These are phyloP conservation scores for Drepanosiphum platanoidis DNA, from an alignment of 2,888 invertebrate species.

Conservation along the genomic window DNA sequence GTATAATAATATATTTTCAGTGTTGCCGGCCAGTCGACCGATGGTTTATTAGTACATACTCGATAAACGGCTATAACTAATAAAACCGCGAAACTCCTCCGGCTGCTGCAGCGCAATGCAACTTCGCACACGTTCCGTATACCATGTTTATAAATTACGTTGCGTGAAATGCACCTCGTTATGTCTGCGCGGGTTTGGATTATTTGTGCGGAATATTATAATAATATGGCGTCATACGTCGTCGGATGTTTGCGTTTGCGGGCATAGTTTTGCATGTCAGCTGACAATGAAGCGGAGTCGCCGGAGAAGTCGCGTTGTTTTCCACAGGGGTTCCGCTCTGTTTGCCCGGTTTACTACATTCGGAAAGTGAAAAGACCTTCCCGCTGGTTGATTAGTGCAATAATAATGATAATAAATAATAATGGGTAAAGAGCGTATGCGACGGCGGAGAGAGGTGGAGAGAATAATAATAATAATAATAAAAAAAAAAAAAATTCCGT, in stretches of 20 bases:
- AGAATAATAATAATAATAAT: not conserved
- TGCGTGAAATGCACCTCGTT: not conserved
- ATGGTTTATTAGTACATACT: too few relatives aligned
- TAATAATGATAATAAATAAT: slow-evolving; percentile 49
- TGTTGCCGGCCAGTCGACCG: not conserved
- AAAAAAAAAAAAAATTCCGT: slow-evolving; percentile 30
- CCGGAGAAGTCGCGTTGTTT: slow-evolving; percentile 10
- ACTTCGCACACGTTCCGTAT: not conserved
- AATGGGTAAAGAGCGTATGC: not conserved
- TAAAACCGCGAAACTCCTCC: too few relatives aligned
- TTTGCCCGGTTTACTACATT: slow-evolving; percentile 55
- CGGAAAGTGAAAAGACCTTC: slow-evolving; percentile 62
- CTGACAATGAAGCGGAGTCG: slow-evolving; percentile 41
- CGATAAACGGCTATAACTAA: too few relatives aligned
- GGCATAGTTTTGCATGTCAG: slow-evolving; percentile 29
- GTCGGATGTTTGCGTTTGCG: not conserved
- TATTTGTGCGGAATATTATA: too few relatives aligned
- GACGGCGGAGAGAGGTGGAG: not conserved
- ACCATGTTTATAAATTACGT: not conserved
- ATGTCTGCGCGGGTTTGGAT: not conserved
- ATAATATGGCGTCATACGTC: too few relatives aligned
- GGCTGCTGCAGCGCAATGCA: not conserved
- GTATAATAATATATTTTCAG: too few relatives aligned
- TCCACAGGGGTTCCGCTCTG: slow-evolving; percentile 59
- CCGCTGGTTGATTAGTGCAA: slow-evolving; percentile 59